Percentiles rank a stretch among this genome's conserved stretches.
These are phyloP conservation scores for Drosophila serrata DNA, from an alignment of 1,140 invertebrate genomes.

Conservation along the genomic window DNA sequence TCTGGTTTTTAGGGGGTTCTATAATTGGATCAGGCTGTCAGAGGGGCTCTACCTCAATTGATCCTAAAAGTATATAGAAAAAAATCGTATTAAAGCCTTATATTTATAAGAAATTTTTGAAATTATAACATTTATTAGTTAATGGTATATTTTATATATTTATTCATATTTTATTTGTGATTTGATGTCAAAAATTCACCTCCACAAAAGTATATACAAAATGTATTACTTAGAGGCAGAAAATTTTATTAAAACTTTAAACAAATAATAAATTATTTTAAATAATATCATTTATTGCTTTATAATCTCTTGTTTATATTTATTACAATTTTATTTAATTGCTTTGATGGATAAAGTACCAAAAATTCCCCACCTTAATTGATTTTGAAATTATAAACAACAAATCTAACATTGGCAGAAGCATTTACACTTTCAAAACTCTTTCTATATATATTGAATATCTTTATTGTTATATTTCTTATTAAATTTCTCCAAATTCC, in stretches of 20 bases:
- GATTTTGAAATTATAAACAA: too few species aligned
- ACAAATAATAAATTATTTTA: background rate
- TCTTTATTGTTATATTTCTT: background rate
- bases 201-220: background rate
- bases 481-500: background rate
- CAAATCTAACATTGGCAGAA: too few species aligned
- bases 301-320: background rate
- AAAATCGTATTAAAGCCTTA: background rate
- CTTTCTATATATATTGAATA: too few species aligned
- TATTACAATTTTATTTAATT: background rate
- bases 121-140: background rate
- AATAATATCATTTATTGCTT: background rate
- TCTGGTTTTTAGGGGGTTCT: conserved; percentile 29
- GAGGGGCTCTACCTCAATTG: background rate
- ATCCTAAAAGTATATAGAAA: too few species aligned
- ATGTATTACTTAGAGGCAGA: too few species aligned
- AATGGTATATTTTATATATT: background rate
- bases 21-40: conserved; percentile 37
- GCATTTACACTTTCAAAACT: too few species aligned
- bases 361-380: background rate
- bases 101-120: background rate
- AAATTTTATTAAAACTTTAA: background rate
- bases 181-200: background rate
- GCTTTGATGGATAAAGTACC: background rate
- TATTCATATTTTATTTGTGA: background rate